A percentile compares a stretch with the other conserved stretches of the same genome.
Evolutionary conservation across 2,888 invertebrate species (phyloP).

Genomic region (Drosophila prolongata): DNA sequence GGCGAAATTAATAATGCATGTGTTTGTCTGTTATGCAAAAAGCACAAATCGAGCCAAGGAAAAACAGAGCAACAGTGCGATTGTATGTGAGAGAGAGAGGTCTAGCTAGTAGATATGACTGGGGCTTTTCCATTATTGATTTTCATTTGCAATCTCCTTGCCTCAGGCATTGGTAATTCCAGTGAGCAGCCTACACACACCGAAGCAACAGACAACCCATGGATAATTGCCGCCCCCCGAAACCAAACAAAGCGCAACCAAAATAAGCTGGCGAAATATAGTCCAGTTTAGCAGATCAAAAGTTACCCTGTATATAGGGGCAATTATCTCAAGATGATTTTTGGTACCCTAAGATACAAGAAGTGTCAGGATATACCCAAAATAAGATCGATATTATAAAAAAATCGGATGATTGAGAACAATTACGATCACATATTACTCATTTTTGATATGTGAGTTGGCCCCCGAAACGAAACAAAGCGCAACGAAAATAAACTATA

Average conservation of each 20-base stretch:
- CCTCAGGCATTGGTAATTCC: slow-evolving; percentile 40
- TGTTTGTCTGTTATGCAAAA: slow-evolving; percentile 39
- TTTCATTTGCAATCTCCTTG: slow-evolving; percentile 57
- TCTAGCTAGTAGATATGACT: slow-evolving; percentile 22
- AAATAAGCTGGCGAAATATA: background rate
- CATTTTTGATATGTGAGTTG: no score
- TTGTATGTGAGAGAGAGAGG: background rate
- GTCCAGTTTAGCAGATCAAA: slow-evolving; percentile 9
- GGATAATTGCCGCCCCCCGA: slow-evolving; percentile 41
- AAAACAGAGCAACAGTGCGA: slow-evolving; percentile 12
- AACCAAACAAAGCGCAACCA: slow-evolving; percentile 21
- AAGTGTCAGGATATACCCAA: background rate
- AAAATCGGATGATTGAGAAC: no score
- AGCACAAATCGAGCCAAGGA: slow-evolving; percentile 33
- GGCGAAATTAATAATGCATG: slow-evolving; percentile 37
- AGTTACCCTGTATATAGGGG: slow-evolving; percentile 3
- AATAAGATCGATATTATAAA: background rate
- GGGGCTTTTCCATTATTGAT: slow-evolving; percentile 69
- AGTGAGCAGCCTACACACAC: slow-evolving; percentile 23
- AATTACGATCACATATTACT: no score
- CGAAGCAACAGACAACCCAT: slow-evolving; percentile 6
- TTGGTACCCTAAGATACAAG: no score
- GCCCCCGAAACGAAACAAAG: slow-evolving; percentile 30
- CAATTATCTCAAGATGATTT: background rate
- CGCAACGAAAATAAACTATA: background rate